Evolutionary conservation across 2,888 invertebrate genomes (phyloP).

Genomic region (Blera fallax): DNA sequence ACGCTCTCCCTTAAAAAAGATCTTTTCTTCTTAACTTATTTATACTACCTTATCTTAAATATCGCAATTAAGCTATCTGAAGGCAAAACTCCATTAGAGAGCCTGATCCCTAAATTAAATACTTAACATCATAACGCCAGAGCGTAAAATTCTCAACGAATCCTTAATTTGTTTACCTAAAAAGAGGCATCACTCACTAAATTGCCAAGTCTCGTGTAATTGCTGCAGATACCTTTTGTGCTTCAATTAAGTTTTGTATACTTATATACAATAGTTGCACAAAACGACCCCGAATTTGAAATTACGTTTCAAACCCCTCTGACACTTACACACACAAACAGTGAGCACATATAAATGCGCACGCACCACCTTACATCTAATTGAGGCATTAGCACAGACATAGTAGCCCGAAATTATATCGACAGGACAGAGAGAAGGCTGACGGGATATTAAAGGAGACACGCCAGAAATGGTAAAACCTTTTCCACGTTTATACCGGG

Average conservation of each 20-base stretch:
- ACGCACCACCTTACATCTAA: slow-evolving; percentile 57
- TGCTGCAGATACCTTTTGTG: slow-evolving; percentile 40
- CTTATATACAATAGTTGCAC: slow-evolving; percentile 32
- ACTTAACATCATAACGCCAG: slow-evolving; percentile 50
- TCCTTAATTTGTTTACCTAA: slow-evolving; percentile 63
- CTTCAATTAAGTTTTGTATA: slow-evolving; percentile 26
- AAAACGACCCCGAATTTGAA: slow-evolving; percentile 58
- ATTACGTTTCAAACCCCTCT: slow-evolving; percentile 47
- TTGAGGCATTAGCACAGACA: slow-evolving; percentile 65
- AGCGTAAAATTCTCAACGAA: slow-evolving; percentile 51
- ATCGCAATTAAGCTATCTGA: slow-evolving; percentile 19
- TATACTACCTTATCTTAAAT: slow-evolving; percentile 16
- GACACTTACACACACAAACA: neutral
- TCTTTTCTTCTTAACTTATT: neutral
- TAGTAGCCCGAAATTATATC: slow-evolving; percentile 57
- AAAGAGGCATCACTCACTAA: slow-evolving; percentile 63
- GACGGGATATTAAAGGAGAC: slow-evolving; percentile 61
- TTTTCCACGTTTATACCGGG: slow-evolving; percentile 26
- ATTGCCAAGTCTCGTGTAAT: slow-evolving; percentile 54
- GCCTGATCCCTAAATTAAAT: slow-evolving; percentile 50
- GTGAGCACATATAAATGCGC: slow-evolving; percentile 5
- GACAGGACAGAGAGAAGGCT: slow-evolving; percentile 49
- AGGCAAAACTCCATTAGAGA: slow-evolving; percentile 34
- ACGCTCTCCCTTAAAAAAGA: neutral
- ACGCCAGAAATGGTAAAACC: slow-evolving; percentile 34